Evolutionary conservation across 2,113 vertebrate species (phyloP), one percentile per base, ranked within the genome.

Genomic region (Aramus guarauna): DNA sequence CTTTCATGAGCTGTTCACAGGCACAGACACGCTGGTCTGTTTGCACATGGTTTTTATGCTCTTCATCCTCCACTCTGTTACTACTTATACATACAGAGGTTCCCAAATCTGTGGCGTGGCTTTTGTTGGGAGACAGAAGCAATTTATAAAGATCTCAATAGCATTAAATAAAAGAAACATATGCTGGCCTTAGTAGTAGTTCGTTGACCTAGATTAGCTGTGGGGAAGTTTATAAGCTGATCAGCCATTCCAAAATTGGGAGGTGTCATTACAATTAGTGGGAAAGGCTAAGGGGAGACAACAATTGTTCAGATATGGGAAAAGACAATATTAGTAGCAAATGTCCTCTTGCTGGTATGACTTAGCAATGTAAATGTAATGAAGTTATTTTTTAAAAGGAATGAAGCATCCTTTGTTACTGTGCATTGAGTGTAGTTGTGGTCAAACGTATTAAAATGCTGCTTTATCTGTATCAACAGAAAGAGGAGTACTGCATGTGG

Each of bases 161-260:
- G 63, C 0, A 20, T 92, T 93, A 92, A 95, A 95, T 73, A 91
- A 92, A 95, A 94, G 92, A 96, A 95, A 56, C 97, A 97, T 97
- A 93, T 96, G 96, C 86, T 95, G 94, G 77, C 92, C 75, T 91
- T 94, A 66, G 97, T 97, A 97, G 85, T 63, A 58, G 86, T 77
- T 88, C 75, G 92, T 52, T 97, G 97, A 96, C 96, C 97, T 96
- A 97, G 94, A 96, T 97, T 87, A 97, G 84, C 92, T 67, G 75
- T 85, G 67, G 66, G 78, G 92, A 97, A 96, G 86, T 92, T 97
- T 86, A 81, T 97, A 97, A 97, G 96, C 95, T 96, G 97, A 96
- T 98, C 92, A 97, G 83, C 85, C 71, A 20, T 68, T 90, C 92
- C 92, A 78, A 50, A 96, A 96, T 73, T 87, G 94, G 76, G 91